phyloP scores from a whole-genome alignment of 2,797 vertebrate genomes.

The Pipistrellus pipistrellus region DNA sequence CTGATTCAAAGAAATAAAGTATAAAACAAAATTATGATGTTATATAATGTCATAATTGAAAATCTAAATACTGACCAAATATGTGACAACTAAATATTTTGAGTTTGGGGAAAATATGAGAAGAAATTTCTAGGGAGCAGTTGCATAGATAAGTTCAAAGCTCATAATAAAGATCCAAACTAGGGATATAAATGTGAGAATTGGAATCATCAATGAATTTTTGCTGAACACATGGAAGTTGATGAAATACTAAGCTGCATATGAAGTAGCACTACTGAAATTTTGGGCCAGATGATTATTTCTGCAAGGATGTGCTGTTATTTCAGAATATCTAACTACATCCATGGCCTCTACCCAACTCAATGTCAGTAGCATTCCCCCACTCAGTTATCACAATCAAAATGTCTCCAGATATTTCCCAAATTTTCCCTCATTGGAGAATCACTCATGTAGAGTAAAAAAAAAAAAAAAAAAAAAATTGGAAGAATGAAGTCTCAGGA shows the following conservation, averaged over 20 bases:
- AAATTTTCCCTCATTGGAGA: no score
- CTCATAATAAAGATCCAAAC: not conserved
- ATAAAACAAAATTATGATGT: not conserved
- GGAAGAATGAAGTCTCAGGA: no score
- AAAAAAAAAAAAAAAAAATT: no score
- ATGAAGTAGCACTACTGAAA: not conserved
- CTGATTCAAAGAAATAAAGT: constrained; percentile 23
- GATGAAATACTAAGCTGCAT: not conserved
- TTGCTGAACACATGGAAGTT: not conserved
- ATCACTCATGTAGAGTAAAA: no score
- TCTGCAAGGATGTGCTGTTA: not conserved
- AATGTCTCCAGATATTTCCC: no score
- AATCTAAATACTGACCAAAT: not conserved
- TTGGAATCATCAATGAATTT: not conserved
- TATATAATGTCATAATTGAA: not conserved
- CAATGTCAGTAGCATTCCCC: not conserved
- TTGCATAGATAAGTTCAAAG: not conserved
- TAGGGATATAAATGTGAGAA: not conserved
- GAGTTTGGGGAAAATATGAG: not conserved
- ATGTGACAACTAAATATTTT: not conserved
- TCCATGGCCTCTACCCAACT: not conserved
- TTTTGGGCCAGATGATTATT: not conserved
- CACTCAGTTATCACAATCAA: no score
- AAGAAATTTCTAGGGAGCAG: not conserved
- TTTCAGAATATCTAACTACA: not conserved